A percentile compares a stretch with the other conserved stretches of the same genome.
Conservation (phyloP, 2,888 invertebrate genomes). For the Pristionchus exspectatus region DNA sequence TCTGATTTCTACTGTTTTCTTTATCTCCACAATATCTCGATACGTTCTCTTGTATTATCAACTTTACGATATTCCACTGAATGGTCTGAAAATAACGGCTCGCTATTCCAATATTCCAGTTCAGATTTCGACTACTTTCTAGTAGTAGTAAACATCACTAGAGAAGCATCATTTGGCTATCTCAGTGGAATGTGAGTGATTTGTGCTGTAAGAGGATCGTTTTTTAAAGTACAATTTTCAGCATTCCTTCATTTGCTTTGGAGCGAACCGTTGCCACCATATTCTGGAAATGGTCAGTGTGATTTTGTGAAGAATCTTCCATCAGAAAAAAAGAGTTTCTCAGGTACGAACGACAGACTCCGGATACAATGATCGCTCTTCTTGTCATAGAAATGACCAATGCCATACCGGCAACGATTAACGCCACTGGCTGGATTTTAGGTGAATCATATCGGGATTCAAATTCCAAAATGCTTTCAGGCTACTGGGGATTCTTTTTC, state of each 20-base stretch:
- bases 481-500: not conserved
- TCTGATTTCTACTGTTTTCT: not conserved
- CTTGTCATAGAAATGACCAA: not conserved
- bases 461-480: not conserved
- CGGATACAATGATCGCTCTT: not conserved
- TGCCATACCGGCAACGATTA: not conserved
- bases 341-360: constrained; percentile 5
- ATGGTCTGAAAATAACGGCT: not conserved
- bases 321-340: too few relatives aligned
- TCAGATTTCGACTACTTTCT: not conserved
- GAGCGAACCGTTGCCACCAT: not conserved
- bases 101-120: too few relatives aligned
- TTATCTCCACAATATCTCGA: not conserved
- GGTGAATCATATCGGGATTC: too few relatives aligned
- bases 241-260: not conserved
- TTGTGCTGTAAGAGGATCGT: too few relatives aligned
- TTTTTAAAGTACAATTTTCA: too few relatives aligned
- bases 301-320: too few relatives aligned
- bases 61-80: not conserved
- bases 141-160: not conserved
- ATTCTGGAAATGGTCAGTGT: not conserved
- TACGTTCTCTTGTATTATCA: constrained; percentile 7
- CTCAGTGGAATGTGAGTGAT: not conserved
- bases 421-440: not conserved
- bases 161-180: constrained; percentile 1